These are phyloP conservation scores for Anguilla marmorata DNA, from an alignment of 2,797 vertebrate genomes.

Conservation along the genomic window DNA sequence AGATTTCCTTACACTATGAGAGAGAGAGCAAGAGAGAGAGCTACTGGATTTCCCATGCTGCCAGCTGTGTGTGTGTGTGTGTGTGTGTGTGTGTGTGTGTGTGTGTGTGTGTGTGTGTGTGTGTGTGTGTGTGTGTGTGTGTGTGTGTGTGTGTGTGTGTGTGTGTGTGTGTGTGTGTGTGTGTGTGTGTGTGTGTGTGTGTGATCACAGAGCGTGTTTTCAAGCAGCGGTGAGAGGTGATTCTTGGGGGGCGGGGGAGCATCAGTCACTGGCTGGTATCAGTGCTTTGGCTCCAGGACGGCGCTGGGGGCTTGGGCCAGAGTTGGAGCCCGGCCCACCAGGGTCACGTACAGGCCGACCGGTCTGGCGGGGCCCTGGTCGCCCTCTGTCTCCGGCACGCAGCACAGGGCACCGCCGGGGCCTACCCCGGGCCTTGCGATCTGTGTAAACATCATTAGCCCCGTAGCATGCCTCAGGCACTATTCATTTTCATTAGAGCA, in stretches of 20 bases:
- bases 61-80: conserved; percentile 9
- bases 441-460: conserved; percentile 83
- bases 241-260: conserved; percentile 47
- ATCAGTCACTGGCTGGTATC: conserved; percentile 65
- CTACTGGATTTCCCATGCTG: conserved; percentile 1
- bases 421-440: conserved; percentile 66
- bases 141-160: not conserved
- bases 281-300: conserved; percentile 63
- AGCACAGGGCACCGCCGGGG: conserved; percentile 62
- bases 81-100: conserved; percentile 11
- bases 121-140: conserved; percentile 28
- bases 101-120: not conserved
- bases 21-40: not conserved
- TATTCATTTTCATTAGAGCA: conserved; percentile 77
- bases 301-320: conserved; percentile 63
- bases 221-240: conserved; percentile 29
- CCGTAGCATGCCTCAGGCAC: conserved; percentile 62
- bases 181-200: conserved; percentile 7
- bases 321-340: conserved; percentile 53
- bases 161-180: not conserved
- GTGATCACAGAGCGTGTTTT: conserved; percentile 35
- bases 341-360: conserved; percentile 75
- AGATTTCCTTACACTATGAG: not conserved
- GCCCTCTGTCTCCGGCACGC: conserved; percentile 56
- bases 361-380: conserved; percentile 67